Evolutionary conservation across 2,113 vertebrate genomes (phyloP).

Genomic region (Microcebus lehilahytsara): DNA sequence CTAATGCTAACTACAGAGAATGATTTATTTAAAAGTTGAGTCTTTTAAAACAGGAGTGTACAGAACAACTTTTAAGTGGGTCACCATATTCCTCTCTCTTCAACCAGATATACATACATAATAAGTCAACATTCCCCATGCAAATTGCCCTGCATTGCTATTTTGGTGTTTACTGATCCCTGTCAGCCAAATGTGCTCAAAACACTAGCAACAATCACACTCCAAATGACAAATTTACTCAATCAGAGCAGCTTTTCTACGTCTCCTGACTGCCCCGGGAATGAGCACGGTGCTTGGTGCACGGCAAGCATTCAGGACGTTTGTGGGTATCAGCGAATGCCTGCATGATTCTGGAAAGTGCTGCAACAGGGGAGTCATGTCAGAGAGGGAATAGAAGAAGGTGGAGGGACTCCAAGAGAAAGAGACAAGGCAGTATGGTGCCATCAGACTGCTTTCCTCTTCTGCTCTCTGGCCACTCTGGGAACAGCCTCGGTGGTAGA

Average conservation of each 20-base stretch:
- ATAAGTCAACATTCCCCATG: constrained; percentile 37
- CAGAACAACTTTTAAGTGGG: constrained; percentile 60
- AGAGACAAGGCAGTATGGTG: fast-evolving
- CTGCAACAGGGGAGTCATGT: background rate
- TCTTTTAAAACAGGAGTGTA: background rate
- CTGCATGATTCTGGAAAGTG: constrained; percentile 14
- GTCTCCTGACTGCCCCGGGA: background rate
- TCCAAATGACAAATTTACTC: constrained; percentile 41
- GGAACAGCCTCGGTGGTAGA: fast-evolving
- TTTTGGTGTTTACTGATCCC: constrained; percentile 59
- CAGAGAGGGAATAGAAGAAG: background rate
- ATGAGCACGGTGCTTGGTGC: background rate
- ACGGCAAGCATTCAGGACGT: background rate
- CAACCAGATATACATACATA: constrained; percentile 19
- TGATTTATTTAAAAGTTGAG: constrained; percentile 24
- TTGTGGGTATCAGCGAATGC: background rate
- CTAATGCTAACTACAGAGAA: background rate
- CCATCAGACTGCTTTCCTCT: background rate
- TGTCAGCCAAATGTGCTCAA: constrained; percentile 61
- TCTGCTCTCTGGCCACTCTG: background rate
- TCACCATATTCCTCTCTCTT: constrained; percentile 56
- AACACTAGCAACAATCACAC: constrained; percentile 5
- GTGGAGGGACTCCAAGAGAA: background rate
- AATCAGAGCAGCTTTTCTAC: background rate
- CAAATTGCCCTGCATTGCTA: constrained; percentile 43